A percentile compares a stretch with the other conserved stretches of the same genome.
Conservation (phyloP, 2,888 invertebrate species). For the Heliconius hortense region DNA sequence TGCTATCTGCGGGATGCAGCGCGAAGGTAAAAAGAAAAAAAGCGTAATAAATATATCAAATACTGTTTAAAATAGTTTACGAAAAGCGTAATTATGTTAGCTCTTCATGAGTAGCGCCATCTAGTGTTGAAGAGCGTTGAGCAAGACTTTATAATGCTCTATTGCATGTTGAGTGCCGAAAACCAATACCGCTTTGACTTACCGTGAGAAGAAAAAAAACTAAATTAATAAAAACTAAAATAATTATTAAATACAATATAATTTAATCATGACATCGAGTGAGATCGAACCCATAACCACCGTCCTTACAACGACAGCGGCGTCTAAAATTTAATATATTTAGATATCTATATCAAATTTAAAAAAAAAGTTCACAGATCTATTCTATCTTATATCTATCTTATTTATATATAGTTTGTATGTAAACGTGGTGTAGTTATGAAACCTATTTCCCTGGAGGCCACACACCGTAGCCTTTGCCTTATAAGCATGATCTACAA, state of each 20-base stretch:
- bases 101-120: constrained; percentile 13
- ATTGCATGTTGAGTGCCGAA: not conserved
- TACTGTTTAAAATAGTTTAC: not conserved
- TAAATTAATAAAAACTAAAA: too few relatives aligned
- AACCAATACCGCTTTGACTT: not conserved
- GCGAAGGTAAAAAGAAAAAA: too few relatives aligned
- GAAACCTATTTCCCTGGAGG: constrained; percentile 28
- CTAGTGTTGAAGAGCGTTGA: constrained; percentile 3
- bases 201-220: not conserved
- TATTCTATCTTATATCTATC: not conserved
- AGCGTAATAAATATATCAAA: not conserved
- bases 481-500: constrained; percentile 36
- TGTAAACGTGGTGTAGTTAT: constrained; percentile 13
- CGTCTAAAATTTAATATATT: not conserved
- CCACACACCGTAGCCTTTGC: constrained; percentile 33
- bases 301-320: not conserved
- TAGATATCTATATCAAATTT: not conserved
- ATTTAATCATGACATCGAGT: not conserved
- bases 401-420: not conserved
- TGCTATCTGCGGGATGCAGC: too few relatives aligned
- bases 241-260: not conserved
- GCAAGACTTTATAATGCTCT: not conserved
- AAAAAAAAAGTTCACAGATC: not conserved
- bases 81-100: not conserved
- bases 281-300: not conserved